Evolutionary conservation across 2,113 vertebrate species (phyloP).

Genomic region (Pholis gunnellus): DNA sequence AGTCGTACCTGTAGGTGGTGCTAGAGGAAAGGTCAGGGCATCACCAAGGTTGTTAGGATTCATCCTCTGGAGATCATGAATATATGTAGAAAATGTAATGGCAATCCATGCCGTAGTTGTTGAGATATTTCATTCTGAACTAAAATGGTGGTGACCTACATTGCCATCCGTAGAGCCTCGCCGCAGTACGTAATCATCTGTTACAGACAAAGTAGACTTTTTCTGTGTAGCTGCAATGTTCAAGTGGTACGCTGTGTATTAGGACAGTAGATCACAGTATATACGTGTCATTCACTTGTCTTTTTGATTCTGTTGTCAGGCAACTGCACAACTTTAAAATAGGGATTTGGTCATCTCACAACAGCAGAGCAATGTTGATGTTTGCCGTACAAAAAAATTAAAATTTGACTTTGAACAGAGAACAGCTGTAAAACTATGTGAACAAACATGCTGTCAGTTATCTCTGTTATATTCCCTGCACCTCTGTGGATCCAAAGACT

Average conservation of each 20-base stretch:
- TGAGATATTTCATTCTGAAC: not conserved
- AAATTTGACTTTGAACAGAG: not conserved
- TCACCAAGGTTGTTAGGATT: not conserved
- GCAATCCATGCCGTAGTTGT: not conserved
- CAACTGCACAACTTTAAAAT: not conserved
- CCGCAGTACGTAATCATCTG: not conserved
- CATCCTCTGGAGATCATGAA: not conserved
- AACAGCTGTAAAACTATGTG: not conserved
- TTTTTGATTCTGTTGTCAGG: not conserved
- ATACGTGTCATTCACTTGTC: not conserved
- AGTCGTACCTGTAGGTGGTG: not conserved
- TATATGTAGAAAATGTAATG: not conserved
- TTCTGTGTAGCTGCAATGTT: not conserved
- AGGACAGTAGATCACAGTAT: slow-evolving; percentile 1
- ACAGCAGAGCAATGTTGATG: not conserved
- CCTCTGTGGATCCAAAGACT: slow-evolving; percentile 20
- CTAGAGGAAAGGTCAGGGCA: not conserved
- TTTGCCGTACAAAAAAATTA: not conserved
- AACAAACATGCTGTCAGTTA: not conserved
- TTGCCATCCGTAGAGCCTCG: not conserved
- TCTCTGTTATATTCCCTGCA: not conserved
- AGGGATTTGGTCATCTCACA: not conserved
- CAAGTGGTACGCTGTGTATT: not conserved
- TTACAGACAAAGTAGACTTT: not conserved
- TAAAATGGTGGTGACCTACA: not conserved